Percentiles rank a stretch among this genome's conserved stretches.
These are phyloP conservation scores for Ameiurus melas DNA, from an alignment of 2,113 vertebrate species.

Conservation along the genomic window DNA sequence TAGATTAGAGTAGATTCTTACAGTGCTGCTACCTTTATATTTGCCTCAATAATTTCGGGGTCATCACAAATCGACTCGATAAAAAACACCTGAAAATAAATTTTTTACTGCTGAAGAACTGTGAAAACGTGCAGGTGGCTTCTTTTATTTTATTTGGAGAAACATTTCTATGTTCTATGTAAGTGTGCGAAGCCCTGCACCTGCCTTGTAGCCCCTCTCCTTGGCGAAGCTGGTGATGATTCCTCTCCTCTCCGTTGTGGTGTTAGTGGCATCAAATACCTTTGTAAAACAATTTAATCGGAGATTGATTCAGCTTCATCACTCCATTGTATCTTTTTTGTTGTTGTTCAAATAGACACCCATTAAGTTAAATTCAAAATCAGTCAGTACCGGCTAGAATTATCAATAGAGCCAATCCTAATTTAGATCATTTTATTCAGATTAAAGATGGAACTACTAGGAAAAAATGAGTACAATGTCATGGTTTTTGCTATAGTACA, in stretches of 20 bases:
- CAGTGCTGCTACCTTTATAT: slow-evolving; percentile 76
- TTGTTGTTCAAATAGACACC: no score
- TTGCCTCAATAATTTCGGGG: slow-evolving; percentile 82
- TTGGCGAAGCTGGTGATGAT: slow-evolving; percentile 79
- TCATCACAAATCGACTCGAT: slow-evolving; percentile 89
- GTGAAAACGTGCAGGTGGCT: neutral
- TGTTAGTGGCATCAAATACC: slow-evolving; percentile 92
- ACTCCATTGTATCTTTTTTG: neutral
- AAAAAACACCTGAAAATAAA: slow-evolving; percentile 79
- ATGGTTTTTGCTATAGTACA: neutral
- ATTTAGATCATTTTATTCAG: neutral
- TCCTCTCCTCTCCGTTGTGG: slow-evolving; percentile 80
- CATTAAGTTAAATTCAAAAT: neutral
- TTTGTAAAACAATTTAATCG: slow-evolving; percentile 47
- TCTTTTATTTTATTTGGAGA: neutral
- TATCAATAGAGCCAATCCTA: neutral
- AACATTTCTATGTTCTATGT: no score
- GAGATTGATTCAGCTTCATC: neutral
- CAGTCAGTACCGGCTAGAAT: neutral
- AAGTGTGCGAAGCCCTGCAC: slow-evolving; percentile 34
- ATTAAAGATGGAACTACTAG: neutral
- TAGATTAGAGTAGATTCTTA: neutral
- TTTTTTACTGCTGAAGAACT: neutral
- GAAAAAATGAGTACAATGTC: neutral
- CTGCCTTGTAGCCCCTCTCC: slow-evolving; percentile 84